Conservation (phyloP, 23 tunicate species). For the Corella eumyota region DNA sequence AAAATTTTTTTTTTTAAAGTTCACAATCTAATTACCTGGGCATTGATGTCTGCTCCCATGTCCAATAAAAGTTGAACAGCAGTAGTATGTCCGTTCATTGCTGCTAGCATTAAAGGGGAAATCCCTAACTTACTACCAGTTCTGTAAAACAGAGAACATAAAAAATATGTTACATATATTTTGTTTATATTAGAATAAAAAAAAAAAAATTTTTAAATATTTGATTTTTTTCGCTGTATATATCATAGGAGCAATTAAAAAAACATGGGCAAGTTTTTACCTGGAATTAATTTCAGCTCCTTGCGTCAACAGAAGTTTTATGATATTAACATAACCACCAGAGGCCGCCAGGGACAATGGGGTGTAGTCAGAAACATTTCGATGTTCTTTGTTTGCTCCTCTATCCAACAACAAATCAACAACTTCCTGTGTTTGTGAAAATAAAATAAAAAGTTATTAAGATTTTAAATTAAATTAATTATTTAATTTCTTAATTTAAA, state of each 20-base stretch:
- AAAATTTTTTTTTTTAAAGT: too few species aligned
- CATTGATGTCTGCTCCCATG: slow-evolving; percentile 99
- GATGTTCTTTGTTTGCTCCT: slow-evolving; percentile 97
- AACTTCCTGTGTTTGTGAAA: slow-evolving; percentile 47
- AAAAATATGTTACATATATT: not conserved
- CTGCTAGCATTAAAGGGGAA: slow-evolving; percentile 98
- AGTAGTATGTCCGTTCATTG: slow-evolving; percentile 95
- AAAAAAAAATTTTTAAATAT: not conserved
- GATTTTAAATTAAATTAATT: not conserved
- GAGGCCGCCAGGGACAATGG: slow-evolving; percentile 98
- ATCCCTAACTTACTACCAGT: slow-evolving; percentile 99
- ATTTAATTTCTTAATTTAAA: too few species aligned
- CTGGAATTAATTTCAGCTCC: slow-evolving; percentile 98
- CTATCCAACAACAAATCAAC: slow-evolving; percentile 73
- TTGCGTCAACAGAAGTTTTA: slow-evolving; percentile 61
- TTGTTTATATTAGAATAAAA: not conserved
- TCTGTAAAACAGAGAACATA: slow-evolving; percentile 13
- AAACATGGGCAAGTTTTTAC: too few species aligned
- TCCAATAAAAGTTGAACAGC: slow-evolving; percentile 86
- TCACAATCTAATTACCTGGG: slow-evolving; percentile 44
- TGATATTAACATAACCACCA: slow-evolving; percentile 90
- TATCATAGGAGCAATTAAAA: not conserved
- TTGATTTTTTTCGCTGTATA: not conserved
- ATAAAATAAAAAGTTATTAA: not conserved
- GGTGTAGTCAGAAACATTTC: slow-evolving; percentile 98